Conservation (phyloP, 2,888 invertebrate species). For the Autographa gamma region DNA sequence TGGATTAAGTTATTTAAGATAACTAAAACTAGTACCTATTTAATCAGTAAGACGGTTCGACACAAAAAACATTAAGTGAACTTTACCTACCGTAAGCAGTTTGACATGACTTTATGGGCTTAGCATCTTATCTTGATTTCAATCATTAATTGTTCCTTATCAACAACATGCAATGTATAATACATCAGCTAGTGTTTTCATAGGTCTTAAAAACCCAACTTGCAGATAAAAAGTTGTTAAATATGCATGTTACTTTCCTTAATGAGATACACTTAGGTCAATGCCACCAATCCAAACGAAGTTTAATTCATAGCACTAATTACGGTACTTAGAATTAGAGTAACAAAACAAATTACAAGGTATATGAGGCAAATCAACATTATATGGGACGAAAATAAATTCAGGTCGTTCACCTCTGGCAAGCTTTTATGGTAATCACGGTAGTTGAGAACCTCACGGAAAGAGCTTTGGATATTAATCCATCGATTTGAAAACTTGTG, state of each 20-base stretch:
- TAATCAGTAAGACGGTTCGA: too few relatives aligned
- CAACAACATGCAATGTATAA: too few relatives aligned
- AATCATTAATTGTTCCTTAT: neutral
- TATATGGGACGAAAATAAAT: constrained; percentile 48
- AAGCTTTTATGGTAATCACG: constrained; percentile 20
- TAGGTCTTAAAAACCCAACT: too few relatives aligned
- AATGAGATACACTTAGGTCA: neutral
- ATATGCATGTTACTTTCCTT: neutral
- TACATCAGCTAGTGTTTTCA: too few relatives aligned
- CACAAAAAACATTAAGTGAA: too few relatives aligned
- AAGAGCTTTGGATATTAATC: neutral
- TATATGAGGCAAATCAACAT: constrained; percentile 45
- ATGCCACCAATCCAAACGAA: constrained; percentile 4
- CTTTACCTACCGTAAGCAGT: neutral
- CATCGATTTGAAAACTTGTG: neutral
- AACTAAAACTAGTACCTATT: too few relatives aligned
- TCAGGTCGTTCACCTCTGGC: constrained; percentile 39
- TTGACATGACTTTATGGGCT: neutral
- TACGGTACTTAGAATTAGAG: constrained; percentile 17
- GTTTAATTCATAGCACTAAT: constrained; percentile 11
- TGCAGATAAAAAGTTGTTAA: neutral
- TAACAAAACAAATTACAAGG: constrained; percentile 37
- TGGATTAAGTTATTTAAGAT: neutral
- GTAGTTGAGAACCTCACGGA: neutral
- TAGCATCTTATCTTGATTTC: neutral